Percentiles rank a stretch among this genome's conserved stretches.
Conservation (phyloP, 2,113 vertebrate genomes). For the Dinomys branickii region DNA sequence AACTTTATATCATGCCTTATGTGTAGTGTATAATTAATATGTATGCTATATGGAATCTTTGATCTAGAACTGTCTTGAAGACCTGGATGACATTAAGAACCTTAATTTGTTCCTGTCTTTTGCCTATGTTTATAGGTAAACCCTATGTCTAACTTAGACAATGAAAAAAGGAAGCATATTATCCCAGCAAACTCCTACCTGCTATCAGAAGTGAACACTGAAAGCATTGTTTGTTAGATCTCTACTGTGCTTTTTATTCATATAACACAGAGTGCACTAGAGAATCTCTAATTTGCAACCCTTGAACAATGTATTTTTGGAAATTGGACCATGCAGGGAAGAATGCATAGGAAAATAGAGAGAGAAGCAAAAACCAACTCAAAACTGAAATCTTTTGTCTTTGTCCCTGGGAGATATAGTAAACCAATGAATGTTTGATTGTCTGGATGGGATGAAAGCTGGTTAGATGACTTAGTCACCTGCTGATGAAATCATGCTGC, state of each 20-base stretch:
- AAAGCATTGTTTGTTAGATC: slow-evolving; percentile 33
- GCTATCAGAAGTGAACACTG: neutral
- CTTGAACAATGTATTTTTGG: slow-evolving; percentile 21
- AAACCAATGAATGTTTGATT: neutral
- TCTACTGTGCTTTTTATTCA: neutral
- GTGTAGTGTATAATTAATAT: neutral
- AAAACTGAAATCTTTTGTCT: neutral
- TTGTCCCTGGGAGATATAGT: neutral
- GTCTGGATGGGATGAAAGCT: neutral
- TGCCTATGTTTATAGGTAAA: neutral
- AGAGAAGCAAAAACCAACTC: neutral
- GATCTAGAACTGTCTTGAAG: neutral
- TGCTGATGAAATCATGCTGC: neutral
- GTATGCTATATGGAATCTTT: neutral
- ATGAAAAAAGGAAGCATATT: neutral
- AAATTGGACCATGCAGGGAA: slow-evolving; percentile 17
- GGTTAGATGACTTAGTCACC: neutral
- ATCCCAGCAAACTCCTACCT: neutral
- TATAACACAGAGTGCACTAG: neutral
- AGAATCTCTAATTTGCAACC: neutral
- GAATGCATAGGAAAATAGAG: neutral
- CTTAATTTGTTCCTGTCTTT: neutral
- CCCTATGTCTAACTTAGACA: neutral
- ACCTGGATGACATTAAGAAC: neutral
- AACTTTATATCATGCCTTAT: neutral